Base-by-base conservation (phyloP, 2,888 invertebrate genomes). In the Apantesis nais region DNA sequence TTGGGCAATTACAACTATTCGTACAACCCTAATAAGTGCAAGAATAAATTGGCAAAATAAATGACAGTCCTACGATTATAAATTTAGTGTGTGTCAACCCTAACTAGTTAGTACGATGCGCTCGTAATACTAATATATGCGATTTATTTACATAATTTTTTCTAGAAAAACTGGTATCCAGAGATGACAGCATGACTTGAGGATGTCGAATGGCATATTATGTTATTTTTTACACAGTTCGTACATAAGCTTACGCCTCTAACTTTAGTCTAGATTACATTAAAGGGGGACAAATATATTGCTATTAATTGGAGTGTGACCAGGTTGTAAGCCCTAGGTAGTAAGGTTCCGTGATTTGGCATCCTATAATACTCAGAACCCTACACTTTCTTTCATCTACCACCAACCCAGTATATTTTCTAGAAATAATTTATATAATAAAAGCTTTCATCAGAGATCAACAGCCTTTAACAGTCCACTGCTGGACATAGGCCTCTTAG, bases 1-100 rank as follows among this genome's bases (percentile, higher is more conserved):
- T 9, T 34, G 5, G 5, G 34, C 22, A n/a, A 25, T 12, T 25
- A 11, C 55, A 55, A 4, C 3, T 12, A 2, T 55, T 0, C 11
- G 11, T 52, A 52, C n/a, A 25, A 52, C 55, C 7, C 25, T 55
- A 25, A 25, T 4, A 55, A 25, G 3, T 25, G 12, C 25, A 55
- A 4, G 12, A 55, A 55, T 4, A 25, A 55, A 55, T 25, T 25
- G 4, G 5, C 55, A 55, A 55, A 55, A 55, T 5, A 25, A 55
- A 14, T 55, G 55, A 5, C 14, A 55, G 12, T 5, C 25, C 25
- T 25, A 55, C 66, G 73, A 72, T 74, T 76, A 77, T 81, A 75
- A 80, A 79, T 76, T 74, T 68, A 44, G 55, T 66, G 73, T 79
- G 73, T 70, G 75, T 74, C 72, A 75, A 12, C 58, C 74, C 65